These are phyloP conservation scores for Cheilosia variabilis DNA, from an alignment of 2,888 invertebrate genomes.

Conservation along the genomic window DNA sequence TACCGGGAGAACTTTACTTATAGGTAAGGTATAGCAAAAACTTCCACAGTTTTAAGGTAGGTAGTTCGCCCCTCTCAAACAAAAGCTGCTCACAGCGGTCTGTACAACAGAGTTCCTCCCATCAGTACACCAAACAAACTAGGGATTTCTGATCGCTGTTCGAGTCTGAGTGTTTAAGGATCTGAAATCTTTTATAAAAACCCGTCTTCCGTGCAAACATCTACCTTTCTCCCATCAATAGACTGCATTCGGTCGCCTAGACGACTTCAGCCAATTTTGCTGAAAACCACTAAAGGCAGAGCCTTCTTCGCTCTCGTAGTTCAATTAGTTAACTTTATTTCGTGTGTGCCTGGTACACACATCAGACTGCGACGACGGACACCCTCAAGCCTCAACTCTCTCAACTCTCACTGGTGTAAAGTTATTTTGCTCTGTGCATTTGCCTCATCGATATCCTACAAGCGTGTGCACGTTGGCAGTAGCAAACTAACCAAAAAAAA, in stretches of 20 bases:
- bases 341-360: constrained; percentile 39
- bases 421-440: constrained; percentile 56
- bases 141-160: no score
- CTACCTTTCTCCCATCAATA: constrained; percentile 55
- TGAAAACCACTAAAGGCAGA: constrained; percentile 14
- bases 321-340: constrained; percentile 72
- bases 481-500: background rate
- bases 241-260: constrained; percentile 16
- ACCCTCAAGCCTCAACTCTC: constrained; percentile 56
- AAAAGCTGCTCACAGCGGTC: no score
- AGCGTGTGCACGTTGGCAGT: background rate
- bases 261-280: background rate
- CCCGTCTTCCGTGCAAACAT: constrained; percentile 17
- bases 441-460: constrained; percentile 50
- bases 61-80: no score
- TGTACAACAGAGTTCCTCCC: no score
- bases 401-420: constrained; percentile 10
- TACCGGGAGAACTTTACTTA: no score
- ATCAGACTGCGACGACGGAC: constrained; percentile 16
- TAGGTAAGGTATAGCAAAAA: no score
- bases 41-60: no score
- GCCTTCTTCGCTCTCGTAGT: constrained; percentile 12
- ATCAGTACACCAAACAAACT: no score
- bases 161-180: no score
- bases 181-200: background rate